Evolutionary conservation across 2,888 invertebrate species (phyloP), one percentile per base, ranked within the genome.

Genomic region (Blomia tropicalis): DNA sequence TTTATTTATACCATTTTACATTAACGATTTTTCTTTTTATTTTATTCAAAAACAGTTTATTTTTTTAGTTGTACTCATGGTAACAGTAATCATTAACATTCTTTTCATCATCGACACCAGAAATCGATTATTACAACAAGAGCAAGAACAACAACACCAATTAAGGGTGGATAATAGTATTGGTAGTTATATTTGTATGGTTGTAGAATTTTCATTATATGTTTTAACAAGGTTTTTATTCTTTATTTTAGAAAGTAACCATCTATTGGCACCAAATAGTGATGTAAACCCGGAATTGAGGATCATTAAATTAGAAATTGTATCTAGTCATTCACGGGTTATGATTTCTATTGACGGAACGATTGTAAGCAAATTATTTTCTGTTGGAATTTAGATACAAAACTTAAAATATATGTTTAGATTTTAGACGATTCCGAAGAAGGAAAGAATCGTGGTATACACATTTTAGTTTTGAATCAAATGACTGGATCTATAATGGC

Each of bases 401-500:
- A 7, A 5, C 14, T 7, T 7, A 25, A 54, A 19, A 14, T 56
- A n/a, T 3, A 29, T 29, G 2, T 56, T 23, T 56, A 78, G 78
- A 76, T 79, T 67, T 68, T 77, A 58, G 77, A 79, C 68, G 77
- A 78, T 70, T 74, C 74, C 43, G 77, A 76, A 64, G 73, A 75
- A 61, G 75, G 76, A 44, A 75, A 75, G 66, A 77, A 77, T 53
- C 71, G 79, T 62, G 79, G 79, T n/a, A 77, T 79, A 47, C 79
- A 80, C 70, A 75, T 79, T 22, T 69, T 79, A 58, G 78, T 79
- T 25, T 70, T 79, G 17, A 79, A 79, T 69, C 79, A 79, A 71
- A 77, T 77, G 5, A 78, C 76, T 58, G 80, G 77, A 71, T 47
- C 70, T 63, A 78, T 80, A 47, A 79, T 80, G 79, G 78, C 80